Base-by-base conservation (phyloP, 2,797 vertebrate genomes). In the Halcyon chelicuti region DNA sequence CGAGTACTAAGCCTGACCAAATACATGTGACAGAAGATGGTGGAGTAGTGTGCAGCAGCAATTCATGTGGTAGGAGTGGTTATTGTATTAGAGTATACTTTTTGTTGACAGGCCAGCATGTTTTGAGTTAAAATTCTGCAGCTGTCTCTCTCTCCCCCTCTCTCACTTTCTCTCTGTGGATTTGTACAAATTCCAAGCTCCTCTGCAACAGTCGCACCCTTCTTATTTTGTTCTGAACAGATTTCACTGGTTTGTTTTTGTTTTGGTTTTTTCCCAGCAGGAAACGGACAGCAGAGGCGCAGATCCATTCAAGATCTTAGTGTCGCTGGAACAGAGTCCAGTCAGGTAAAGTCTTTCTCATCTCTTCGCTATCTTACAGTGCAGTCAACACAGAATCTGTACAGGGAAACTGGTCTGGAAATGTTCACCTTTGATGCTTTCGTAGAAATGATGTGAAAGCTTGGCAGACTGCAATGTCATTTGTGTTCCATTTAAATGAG, bases 281-380 rank as follows among this genome's bases (percentile, higher is more conserved):
- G 98, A 94, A 99, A 98, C 74, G 99, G 99, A 86, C 97, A 99
- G 78, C 99, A 99, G 98, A 99, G 99, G 97, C 99, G 99, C 67
- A 99, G 99, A 97, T 99, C 99, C 78, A 98, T 99, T 90, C 99
- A 99, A 98, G 99, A 99, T 94, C 98, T 99, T 88, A 98, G 98
- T 47, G 98, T 98, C 93, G 97, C 99, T 96, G 98, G 98, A 96
- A 98, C 98, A 57, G 99, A 99, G 91, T 98, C 99, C 96, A 99
- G 98, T 98, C 99, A 99, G 99, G 99, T 99, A 99, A 98, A 1
- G 6, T 60, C 71, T 60, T 93, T 89, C 76, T 88, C 28, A 3
- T 91, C 65, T 80, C 61, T 71, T 80, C 73, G 90, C 84, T 95
- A 26, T 82, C 57, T 96, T 93, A 85, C 83, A 62, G 39, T 94